Percentiles rank a stretch among this genome's conserved stretches.
Evolutionary conservation across 2,113 vertebrate species (phyloP).

Genomic region (Meleagris gallopavo): DNA sequence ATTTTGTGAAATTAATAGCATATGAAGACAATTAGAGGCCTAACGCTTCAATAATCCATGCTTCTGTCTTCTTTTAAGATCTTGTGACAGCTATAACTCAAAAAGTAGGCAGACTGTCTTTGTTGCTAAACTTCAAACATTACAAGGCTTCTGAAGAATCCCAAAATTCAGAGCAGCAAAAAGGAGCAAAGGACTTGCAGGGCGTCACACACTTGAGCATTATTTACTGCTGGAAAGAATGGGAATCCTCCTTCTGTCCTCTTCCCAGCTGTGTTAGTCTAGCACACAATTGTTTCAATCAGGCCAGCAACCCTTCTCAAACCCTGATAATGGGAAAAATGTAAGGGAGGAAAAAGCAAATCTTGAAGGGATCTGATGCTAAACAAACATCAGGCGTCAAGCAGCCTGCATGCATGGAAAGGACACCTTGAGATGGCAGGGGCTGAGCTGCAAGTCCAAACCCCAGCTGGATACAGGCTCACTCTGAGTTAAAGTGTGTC

Average conservation of each 20-base stretch:
- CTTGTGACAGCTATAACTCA: constrained; percentile 9
- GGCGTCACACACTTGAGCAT: not conserved
- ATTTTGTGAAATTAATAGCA: constrained; percentile 26
- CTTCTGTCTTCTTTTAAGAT: constrained; percentile 23
- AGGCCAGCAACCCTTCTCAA: not conserved
- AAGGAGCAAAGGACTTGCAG: not conserved
- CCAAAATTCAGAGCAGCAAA: not conserved
- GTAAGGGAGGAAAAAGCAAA: not conserved
- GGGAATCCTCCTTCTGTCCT: not conserved
- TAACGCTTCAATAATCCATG: not conserved
- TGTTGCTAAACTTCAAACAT: constrained; percentile 7
- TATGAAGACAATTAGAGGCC: not conserved
- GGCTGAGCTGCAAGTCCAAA: not conserved
- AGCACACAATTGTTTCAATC: not conserved
- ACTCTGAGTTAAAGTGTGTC: not conserved
- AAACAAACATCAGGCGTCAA: not conserved
- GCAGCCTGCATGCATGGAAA: not conserved
- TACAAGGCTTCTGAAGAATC: not conserved
- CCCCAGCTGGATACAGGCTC: not conserved
- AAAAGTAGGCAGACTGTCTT: not conserved
- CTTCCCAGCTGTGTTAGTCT: not conserved
- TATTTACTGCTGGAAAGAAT: not conserved
- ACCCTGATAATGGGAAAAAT: not conserved
- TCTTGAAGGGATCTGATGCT: not conserved
- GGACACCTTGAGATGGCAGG: not conserved